A percentile compares a stretch with the other conserved stretches of the same genome.
These are phyloP conservation scores for Dasyornis broadbenti DNA, from an alignment of 2,113 vertebrate species.

Conservation along the genomic window DNA sequence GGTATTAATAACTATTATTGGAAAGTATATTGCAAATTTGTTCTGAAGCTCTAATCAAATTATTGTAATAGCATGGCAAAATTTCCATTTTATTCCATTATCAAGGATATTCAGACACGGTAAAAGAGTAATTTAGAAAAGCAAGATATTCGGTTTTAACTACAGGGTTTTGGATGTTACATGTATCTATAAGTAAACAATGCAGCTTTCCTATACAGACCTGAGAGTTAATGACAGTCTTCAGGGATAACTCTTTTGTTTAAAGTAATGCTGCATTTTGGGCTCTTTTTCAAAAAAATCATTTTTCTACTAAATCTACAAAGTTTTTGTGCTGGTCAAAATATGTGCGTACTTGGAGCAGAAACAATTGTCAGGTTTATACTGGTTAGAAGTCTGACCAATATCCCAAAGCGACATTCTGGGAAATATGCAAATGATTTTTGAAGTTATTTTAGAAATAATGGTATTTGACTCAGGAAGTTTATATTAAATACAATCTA, in stretches of 20 bases:
- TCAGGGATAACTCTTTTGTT: neutral
- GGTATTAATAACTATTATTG: neutral
- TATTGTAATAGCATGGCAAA: neutral
- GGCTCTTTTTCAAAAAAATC: neutral
- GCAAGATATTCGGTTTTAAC: neutral
- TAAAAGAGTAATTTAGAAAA: neutral
- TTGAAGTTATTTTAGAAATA: conserved; percentile 70
- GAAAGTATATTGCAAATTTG: neutral
- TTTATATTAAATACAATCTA: conserved; percentile 69
- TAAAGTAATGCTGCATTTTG: neutral
- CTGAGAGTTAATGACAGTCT: neutral
- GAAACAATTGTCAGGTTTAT: conserved; percentile 10
- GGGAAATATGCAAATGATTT: conserved; percentile 60
- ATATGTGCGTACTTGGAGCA: neutral
- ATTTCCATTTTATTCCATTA: neutral
- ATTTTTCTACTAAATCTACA: neutral
- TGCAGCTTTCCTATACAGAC: neutral
- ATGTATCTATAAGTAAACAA: neutral
- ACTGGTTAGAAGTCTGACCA: conserved; percentile 8
- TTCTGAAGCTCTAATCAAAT: neutral
- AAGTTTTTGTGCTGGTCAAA: neutral
- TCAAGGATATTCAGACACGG: neutral
- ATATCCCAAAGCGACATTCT: conserved; percentile 6
- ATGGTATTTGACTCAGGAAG: conserved; percentile 68
- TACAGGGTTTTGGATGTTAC: neutral